A percentile compares a stretch with the other conserved stretches of the same genome.
These are phyloP conservation scores for Prolemur simus DNA, from an alignment of 2,113 vertebrate genomes.

Conservation along the genomic window DNA sequence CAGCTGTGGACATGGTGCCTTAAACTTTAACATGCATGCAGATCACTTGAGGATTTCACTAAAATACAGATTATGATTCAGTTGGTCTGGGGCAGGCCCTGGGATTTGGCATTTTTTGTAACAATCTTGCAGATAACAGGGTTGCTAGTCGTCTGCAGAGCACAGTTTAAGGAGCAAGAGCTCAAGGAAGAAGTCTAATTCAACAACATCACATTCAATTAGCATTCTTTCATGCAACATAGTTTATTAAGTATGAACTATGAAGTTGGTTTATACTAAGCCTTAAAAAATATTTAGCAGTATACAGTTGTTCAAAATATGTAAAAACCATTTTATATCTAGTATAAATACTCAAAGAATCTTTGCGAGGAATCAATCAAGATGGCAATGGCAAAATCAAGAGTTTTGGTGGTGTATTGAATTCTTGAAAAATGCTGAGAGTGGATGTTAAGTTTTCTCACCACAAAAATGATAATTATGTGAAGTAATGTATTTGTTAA, in stretches of 20 bases:
- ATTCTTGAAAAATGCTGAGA: background rate
- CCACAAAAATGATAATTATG: background rate
- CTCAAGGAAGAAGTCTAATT: constrained; percentile 1
- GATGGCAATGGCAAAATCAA: no score
- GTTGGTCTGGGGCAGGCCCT: background rate
- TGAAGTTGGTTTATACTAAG: background rate
- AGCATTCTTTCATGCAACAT: background rate
- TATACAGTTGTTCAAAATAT: background rate
- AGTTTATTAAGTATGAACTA: background rate
- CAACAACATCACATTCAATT: background rate
- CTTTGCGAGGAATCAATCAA: background rate
- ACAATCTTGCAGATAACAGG: background rate
- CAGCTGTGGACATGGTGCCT: background rate
- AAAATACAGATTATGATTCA: background rate
- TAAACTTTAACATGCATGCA: background rate
- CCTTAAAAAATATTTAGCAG: background rate
- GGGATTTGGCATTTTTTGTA: background rate
- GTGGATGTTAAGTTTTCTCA: background rate
- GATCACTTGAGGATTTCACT: background rate
- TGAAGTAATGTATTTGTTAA: background rate
- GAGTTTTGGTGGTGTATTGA: background rate
- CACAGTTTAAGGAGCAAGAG: background rate
- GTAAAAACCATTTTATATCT: background rate
- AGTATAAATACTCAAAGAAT: background rate
- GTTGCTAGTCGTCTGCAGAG: background rate